A percentile compares a stretch with the other conserved stretches of the same genome.
Evolutionary conservation across 1,140 invertebrate genomes (phyloP).

Genomic region (Drosophila busckii): DNA sequence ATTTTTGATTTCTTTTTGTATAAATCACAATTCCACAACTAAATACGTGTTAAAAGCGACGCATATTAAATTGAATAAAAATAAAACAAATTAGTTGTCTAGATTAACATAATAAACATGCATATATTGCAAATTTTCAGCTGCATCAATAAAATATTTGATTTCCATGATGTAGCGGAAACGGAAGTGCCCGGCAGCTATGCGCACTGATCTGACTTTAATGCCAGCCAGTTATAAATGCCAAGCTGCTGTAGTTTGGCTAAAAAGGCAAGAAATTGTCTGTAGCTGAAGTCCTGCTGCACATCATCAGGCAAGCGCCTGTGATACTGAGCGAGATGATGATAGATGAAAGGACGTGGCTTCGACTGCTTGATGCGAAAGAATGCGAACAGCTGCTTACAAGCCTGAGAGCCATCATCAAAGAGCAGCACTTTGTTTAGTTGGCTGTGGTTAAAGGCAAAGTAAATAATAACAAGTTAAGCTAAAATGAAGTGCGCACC

Average conservation of each 20-base stretch:
- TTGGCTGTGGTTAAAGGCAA: slow-evolving; percentile 1
- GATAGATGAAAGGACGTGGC: slow-evolving; percentile 29
- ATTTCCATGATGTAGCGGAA: too few relatives aligned
- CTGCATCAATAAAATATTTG: too few relatives aligned
- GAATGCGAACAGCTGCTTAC: slow-evolving; percentile 3
- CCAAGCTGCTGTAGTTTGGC: slow-evolving; percentile 10
- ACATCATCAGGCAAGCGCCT: background rate
- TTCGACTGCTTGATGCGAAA: background rate
- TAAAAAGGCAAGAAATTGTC: slow-evolving; percentile 31
- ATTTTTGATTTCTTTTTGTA: too few relatives aligned
- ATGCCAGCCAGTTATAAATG: slow-evolving; percentile 13
- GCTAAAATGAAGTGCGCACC: background rate
- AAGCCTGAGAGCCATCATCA: slow-evolving; percentile 4
- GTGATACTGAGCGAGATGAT: slow-evolving; percentile 29
- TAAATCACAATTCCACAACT: too few relatives aligned
- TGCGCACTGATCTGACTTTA: background rate
- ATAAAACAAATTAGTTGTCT: too few relatives aligned
- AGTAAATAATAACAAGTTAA: background rate
- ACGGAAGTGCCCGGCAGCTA: too few relatives aligned
- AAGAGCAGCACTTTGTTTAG: background rate
- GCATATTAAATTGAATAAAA: too few relatives aligned
- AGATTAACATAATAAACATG: too few relatives aligned
- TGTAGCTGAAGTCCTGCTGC: slow-evolving; percentile 17
- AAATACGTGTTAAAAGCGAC: too few relatives aligned
- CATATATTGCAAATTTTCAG: too few relatives aligned